Evolutionary conservation across 2,113 vertebrate genomes (phyloP).

Genomic region (Tragelaphus buxtoni): DNA sequence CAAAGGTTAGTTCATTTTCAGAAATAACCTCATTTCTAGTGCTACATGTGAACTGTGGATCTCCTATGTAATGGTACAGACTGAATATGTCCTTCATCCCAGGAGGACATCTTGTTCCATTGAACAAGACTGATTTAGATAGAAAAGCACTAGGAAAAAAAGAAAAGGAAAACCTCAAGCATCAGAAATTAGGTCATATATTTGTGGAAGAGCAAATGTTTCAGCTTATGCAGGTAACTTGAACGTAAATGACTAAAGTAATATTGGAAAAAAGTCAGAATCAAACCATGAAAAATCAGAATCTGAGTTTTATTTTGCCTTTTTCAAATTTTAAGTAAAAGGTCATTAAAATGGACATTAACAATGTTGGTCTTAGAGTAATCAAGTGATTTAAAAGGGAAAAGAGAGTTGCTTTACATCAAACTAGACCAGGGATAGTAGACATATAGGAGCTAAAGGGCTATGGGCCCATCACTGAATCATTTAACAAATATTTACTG

Average conservation of each 20-base stretch:
- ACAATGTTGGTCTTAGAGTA: background rate
- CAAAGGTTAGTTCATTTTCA: background rate
- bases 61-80: background rate
- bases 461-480: background rate
- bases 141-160: background rate
- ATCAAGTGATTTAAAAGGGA: background rate
- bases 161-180: rapidly evolving
- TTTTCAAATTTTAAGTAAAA: background rate
- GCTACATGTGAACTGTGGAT: rapidly evolving
- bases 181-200: background rate
- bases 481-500: background rate
- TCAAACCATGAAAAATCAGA: background rate
- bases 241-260: background rate
- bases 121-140: background rate
- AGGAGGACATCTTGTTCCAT: background rate
- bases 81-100: background rate
- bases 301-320: background rate
- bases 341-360: background rate
- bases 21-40: background rate
- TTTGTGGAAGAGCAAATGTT: background rate
- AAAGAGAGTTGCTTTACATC: background rate
- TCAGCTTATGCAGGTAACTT: background rate
- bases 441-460: background rate
- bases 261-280: background rate
- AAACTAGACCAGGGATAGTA: background rate